These are phyloP conservation scores for Oopsacas minuta DNA, from an alignment of 37 sponge, comb jelly and placozoan genomes.

Conservation along the genomic window DNA sequence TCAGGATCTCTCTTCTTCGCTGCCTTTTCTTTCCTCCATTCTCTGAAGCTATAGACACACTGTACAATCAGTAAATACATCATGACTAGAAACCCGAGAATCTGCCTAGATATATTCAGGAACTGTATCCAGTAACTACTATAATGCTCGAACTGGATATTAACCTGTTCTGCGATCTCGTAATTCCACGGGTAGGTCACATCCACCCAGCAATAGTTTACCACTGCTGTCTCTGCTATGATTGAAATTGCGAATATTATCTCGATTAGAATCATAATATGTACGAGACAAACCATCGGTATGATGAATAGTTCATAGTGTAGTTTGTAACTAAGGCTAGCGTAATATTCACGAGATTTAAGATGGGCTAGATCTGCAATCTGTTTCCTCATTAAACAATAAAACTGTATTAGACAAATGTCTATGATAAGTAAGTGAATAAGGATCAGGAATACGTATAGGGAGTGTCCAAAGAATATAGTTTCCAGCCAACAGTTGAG, in stretches of 20 bases:
- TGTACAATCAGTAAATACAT: background rate
- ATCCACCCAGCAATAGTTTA: background rate
- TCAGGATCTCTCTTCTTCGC: background rate
- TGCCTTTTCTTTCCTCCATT: background rate
- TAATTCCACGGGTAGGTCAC: background rate
- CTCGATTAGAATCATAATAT: background rate
- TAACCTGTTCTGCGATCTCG: background rate
- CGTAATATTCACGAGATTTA: background rate
- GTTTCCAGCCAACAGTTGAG: background rate
- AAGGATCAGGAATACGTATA: background rate
- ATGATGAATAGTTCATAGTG: background rate
- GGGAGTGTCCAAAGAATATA: background rate
- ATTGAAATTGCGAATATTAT: background rate
- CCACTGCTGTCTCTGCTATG: background rate
- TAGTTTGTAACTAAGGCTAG: background rate
- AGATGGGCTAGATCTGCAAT: background rate
- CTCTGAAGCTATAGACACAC: background rate
- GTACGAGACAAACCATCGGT: background rate
- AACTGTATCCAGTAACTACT: background rate
- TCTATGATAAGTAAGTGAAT: background rate
- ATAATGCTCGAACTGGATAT: background rate
- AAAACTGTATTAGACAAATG: background rate
- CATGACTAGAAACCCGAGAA: background rate
- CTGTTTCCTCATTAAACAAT: background rate
- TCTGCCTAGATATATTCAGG: background rate